A percentile compares a stretch with the other conserved stretches of the same genome.
phyloP scores from a whole-genome alignment of 2,113 vertebrate species.

The Thamnaconus septentrionalis region DNA sequence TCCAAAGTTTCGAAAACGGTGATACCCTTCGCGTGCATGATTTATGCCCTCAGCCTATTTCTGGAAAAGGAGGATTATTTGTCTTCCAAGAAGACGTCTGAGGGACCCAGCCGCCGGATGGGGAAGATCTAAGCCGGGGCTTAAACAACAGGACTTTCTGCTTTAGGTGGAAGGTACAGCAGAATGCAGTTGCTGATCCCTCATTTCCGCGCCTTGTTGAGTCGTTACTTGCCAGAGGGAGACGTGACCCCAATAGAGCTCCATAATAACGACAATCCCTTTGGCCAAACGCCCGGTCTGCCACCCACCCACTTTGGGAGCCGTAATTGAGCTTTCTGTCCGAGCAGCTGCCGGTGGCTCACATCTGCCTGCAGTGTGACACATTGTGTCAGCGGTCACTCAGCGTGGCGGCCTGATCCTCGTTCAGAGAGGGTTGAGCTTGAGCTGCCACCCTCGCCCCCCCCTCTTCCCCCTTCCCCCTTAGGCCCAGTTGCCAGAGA shows the following conservation, averaged over 20 bases:
- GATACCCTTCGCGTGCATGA: constrained; percentile 55
- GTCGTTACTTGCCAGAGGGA: constrained; percentile 39
- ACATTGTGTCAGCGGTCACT: constrained; percentile 62
- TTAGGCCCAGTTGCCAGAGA: constrained; percentile 31
- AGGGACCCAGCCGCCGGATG: constrained; percentile 29
- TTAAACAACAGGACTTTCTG: constrained; percentile 20
- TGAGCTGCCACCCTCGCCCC: constrained; percentile 4
- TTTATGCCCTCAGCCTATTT: constrained; percentile 72
- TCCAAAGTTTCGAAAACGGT: constrained; percentile 31
- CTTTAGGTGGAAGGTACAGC: constrained; percentile 36
- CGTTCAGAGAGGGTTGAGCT: constrained; percentile 25
- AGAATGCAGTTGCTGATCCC: constrained; percentile 26
- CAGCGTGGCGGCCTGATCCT: constrained; percentile 48
- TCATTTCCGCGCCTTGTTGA: constrained; percentile 28
- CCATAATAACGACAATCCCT: constrained; percentile 70
- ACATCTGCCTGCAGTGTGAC: constrained; percentile 65
- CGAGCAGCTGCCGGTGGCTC: constrained; percentile 46
- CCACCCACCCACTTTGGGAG: constrained; percentile 25
- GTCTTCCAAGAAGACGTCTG: constrained; percentile 51
- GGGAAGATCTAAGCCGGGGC: constrained; percentile 22
- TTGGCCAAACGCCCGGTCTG: constrained; percentile 43
- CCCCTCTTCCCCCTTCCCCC: constrained; percentile 6
- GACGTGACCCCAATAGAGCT: constrained; percentile 74
- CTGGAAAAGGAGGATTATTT: constrained; percentile 62
- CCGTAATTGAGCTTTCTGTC: constrained; percentile 34